A percentile compares a stretch with the other conserved stretches of the same genome.
phyloP scores from a whole-genome alignment of 1,140 invertebrate species.

The Neotoxoptera formosana region DNA sequence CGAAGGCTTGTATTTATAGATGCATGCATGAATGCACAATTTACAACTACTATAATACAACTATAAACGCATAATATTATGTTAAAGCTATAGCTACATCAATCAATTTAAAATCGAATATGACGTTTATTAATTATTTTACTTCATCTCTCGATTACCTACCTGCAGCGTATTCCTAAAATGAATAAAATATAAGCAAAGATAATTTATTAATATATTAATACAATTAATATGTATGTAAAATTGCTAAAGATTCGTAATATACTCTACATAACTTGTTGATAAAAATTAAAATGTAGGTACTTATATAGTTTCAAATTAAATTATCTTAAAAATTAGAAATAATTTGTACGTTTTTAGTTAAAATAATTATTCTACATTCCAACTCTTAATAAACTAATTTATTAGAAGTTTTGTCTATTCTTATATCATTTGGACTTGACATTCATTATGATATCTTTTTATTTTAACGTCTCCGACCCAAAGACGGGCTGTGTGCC shows the following conservation, averaged over 20 bases:
- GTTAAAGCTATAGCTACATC: background rate
- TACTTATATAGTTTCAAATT: background rate
- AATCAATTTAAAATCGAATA: background rate
- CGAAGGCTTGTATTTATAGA: constrained; percentile 14
- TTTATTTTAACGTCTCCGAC: background rate
- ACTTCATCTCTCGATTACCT: background rate
- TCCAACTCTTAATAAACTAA: background rate
- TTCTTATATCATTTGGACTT: constrained; percentile 18
- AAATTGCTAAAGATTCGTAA: background rate
- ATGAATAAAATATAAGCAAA: background rate
- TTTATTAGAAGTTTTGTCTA: background rate
- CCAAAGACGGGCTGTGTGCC: constrained; percentile 28
- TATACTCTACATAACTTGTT: background rate
- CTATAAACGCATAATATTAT: background rate
- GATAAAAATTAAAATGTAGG: background rate
- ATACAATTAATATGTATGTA: background rate
- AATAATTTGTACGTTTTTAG: background rate
- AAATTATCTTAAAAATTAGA: background rate
- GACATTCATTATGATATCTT: constrained; percentile 33
- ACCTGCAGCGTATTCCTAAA: too few species aligned
- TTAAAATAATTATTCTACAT: background rate
- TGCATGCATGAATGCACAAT: background rate
- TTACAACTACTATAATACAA: background rate
- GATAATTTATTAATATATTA: background rate
- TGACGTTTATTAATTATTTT: background rate